Percentiles rank a stretch among this genome's conserved stretches.
phyloP scores from a whole-genome alignment of 2,797 vertebrate genomes.

The Paguma larvata region DNA sequence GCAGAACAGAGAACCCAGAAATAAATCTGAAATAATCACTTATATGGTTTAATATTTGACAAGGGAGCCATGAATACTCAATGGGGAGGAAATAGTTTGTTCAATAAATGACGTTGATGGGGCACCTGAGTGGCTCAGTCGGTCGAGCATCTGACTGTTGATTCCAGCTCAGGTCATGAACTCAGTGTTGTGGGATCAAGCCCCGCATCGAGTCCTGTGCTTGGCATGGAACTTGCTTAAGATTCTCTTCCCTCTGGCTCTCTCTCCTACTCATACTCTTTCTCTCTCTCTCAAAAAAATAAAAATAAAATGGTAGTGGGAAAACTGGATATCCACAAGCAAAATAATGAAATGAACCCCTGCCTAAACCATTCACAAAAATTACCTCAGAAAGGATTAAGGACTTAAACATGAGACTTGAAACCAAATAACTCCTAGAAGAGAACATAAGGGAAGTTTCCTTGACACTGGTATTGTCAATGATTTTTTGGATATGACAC shows the following conservation, averaged over 20 bases:
- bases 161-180: too few species aligned
- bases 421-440: neutral
- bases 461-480: neutral
- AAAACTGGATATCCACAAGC: neutral
- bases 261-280: too few species aligned
- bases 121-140: too few species aligned
- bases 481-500: neutral
- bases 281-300: too few species aligned
- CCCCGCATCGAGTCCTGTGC: too few species aligned
- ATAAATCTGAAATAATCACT: neutral
- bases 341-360: neutral
- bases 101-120: neutral
- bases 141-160: too few species aligned
- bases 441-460: neutral
- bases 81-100: neutral
- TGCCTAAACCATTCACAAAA: neutral
- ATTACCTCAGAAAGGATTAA: neutral
- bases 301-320: neutral
- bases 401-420: neutral
- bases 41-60: neutral
- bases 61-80: neutral
- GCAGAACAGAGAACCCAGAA: neutral
- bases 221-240: too few species aligned
- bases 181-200: too few species aligned
- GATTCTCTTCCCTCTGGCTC: too few species aligned